Percentiles rank a stretch among this genome's conserved stretches.
Evolutionary conservation across 2,888 invertebrate species (phyloP).

Genomic region (Spodoptera exigua): DNA sequence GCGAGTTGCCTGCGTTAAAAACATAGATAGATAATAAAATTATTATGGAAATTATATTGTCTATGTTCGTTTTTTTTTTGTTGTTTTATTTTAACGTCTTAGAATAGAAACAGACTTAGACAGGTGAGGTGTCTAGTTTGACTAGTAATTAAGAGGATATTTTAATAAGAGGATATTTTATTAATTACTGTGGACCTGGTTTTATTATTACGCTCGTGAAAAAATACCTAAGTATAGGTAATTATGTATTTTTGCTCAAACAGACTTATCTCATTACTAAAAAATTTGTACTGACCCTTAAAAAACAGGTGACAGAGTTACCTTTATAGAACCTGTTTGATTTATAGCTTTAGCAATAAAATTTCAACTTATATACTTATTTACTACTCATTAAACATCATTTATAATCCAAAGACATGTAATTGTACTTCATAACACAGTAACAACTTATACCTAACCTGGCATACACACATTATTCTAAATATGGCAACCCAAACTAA

Average conservation of each 20-base stretch:
- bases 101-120: no score
- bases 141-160: no score
- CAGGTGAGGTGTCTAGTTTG: no score
- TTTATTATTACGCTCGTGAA: no score
- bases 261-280: no score
- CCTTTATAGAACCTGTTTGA: neutral
- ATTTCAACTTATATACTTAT: neutral
- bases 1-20: slow-evolving; percentile 7
- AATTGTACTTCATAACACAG: slow-evolving; percentile 1
- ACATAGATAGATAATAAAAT: neutral
- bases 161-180: no score
- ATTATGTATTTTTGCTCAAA: no score
- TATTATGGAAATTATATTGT: slow-evolving; percentile 6
- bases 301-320: neutral
- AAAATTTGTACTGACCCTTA: no score
- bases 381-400: slow-evolving; percentile 2
- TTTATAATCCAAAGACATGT: neutral
- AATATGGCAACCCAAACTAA: neutral
- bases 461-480: slow-evolving; percentile 10
- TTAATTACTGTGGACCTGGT: no score
- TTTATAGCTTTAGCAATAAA: neutral
- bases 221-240: no score
- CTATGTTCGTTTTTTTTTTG: no score
- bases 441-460: slow-evolving; percentile 9
- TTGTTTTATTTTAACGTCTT: no score